Base-by-base conservation (phyloP, 2,888 invertebrate species). In the Julus scandinavius region DNA sequence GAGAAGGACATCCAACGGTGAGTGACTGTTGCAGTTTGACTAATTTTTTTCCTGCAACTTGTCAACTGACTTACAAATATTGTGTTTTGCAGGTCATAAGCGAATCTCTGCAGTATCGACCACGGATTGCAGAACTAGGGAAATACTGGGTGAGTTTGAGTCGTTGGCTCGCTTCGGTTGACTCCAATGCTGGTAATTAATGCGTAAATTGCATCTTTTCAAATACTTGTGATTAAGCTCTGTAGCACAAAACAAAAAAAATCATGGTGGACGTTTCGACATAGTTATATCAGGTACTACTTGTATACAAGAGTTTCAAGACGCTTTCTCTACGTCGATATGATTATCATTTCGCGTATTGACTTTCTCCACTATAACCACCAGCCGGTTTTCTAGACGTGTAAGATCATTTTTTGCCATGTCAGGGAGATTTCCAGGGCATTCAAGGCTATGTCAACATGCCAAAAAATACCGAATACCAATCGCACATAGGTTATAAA, bases 1-100 rank as follows among this genome's bases (percentile, higher is more conserved):
- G 99, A 20, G 99, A 99, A 93, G 99, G 99, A 0, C 98, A 99
- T 93, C 95, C 95, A 20, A 95, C 96, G 91, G 96, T 97, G 88
- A 88, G 89, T 88, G 38, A 3, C 80, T 5, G 38, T 80, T 11
- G 9, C 29, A 80, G 29, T 80, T 80, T 13, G 11, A 45, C 5
- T 45, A 45, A 45, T 7, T 45, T 45, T 1, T 7, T 7, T 45
- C 6, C 45, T 45, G 45, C 45, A 45, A 7, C 45, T 45, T 5
- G 45, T 45, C 45, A 45, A 45, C 45, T 45, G 7, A 45, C 7
- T 45, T 1, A 7, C 45, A 45, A 5, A 7, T 45, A 7, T 45
- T 45, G 45, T 54, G 54, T 29, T 38, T 91, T 90, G 0, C 89
- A 92, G 92, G 91, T 91, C 89, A 94, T 98, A 85, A 94, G 95